Percentiles rank a stretch among this genome's conserved stretches.
phyloP scores from a whole-genome alignment of 1,140 invertebrate species.

The Metopolophium dirhodum region DNA sequence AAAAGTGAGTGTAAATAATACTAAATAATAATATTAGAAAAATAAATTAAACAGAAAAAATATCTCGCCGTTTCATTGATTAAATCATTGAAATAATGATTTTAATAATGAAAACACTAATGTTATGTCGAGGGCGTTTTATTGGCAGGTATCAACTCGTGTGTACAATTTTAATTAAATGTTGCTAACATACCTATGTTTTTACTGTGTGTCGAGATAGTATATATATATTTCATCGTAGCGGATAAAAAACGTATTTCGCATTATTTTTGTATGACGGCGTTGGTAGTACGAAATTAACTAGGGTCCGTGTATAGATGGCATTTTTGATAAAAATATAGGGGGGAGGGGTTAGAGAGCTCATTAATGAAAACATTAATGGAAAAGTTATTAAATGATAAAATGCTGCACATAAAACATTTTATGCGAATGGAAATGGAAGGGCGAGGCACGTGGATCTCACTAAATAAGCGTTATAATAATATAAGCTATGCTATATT shows the following conservation, averaged over 20 bases:
- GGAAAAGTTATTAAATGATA: conserved; percentile 28
- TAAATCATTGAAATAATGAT: not conserved
- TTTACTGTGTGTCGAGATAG: not conserved
- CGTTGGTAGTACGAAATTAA: not conserved
- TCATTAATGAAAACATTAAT: conserved; percentile 45
- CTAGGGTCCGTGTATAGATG: not conserved
- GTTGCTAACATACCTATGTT: not conserved
- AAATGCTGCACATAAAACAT: not conserved
- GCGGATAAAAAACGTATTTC: not conserved
- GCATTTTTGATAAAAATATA: not conserved
- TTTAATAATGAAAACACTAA: not conserved
- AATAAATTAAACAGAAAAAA: not conserved
- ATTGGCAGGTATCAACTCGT: not conserved
- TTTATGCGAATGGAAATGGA: not conserved
- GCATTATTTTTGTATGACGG: not conserved
- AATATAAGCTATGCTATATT: not conserved
- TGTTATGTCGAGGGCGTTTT: not conserved
- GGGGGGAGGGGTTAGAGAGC: not conserved
- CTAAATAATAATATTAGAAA: not conserved
- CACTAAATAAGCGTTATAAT: conserved; percentile 5
- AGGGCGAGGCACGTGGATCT: not conserved
- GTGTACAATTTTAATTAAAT: not conserved
- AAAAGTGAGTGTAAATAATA: not conserved
- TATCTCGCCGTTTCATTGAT: not conserved
- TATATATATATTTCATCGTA: not conserved